phyloP scores from a whole-genome alignment of 2,888 invertebrate species.

The Busseola fusca region DNA sequence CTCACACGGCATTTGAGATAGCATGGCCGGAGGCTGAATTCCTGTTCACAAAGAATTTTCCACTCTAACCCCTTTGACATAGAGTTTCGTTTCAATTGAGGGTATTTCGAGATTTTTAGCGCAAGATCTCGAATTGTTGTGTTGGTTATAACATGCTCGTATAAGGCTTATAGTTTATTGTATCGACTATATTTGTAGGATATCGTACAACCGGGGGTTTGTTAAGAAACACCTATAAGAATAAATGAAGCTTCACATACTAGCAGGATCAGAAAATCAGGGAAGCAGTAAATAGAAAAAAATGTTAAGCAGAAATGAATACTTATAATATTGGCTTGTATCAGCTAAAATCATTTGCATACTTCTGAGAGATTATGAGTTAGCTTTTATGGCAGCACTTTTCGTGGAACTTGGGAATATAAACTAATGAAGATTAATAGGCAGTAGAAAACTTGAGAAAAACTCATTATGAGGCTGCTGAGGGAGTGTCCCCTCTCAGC shows the following conservation, averaged over 20 bases:
- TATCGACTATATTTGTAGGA: conserved; percentile 26
- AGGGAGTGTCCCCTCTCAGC: too few relatives aligned
- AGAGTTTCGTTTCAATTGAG: conserved; percentile 30
- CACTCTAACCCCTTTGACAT: conserved; percentile 20
- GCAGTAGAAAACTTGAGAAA: neutral
- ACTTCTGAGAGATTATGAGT: neutral
- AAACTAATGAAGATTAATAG: neutral
- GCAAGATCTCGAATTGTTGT: conserved; percentile 50
- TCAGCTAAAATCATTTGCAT: neutral
- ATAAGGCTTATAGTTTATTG: conserved; percentile 46
- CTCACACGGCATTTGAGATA: conserved; percentile 54
- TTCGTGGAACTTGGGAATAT: neutral
- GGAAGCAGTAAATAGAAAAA: neutral
- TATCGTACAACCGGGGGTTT: conserved; percentile 18
- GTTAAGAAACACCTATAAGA: conserved; percentile 13
- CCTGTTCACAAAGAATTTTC: conserved; percentile 35
- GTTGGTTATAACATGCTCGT: conserved; percentile 35
- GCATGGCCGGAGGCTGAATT: conserved; percentile 35
- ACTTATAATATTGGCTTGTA: neutral
- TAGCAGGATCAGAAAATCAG: conserved; percentile 1
- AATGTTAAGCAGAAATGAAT: neutral
- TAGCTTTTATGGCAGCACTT: neutral
- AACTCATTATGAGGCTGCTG: neutral
- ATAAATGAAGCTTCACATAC: conserved; percentile 30
- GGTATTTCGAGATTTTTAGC: conserved; percentile 48